Evolutionary conservation across 1,140 invertebrate genomes (phyloP).

Genomic region (Solen grandis): DNA sequence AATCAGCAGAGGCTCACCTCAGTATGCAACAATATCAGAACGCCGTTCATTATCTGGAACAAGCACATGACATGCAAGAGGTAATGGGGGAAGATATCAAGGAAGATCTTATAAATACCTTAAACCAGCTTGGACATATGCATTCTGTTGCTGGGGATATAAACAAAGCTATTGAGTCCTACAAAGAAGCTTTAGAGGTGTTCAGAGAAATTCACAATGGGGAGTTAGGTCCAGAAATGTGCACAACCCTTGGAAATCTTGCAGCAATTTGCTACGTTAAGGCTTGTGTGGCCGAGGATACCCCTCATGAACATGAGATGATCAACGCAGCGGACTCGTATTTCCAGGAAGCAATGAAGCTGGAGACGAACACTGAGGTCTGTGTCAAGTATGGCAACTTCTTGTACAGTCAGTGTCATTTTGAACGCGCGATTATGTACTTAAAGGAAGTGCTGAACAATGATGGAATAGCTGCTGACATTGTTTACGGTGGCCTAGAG

Average conservation of each 20-base stretch:
- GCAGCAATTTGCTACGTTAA: conserved; percentile 79
- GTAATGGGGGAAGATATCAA: conserved; percentile 78
- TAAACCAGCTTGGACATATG: conserved; percentile 77
- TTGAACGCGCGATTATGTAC: conserved; percentile 72
- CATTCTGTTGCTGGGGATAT: conserved; percentile 76
- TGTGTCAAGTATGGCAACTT: conserved; percentile 78
- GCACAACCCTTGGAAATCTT: conserved; percentile 74
- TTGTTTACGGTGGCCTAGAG: conserved; percentile 76
- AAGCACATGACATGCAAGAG: conserved; percentile 77
- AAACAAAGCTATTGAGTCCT: conserved; percentile 77
- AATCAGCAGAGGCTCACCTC: conserved; percentile 77
- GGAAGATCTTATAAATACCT: conserved; percentile 74
- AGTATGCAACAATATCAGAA: conserved; percentile 79
- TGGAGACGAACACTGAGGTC: conserved; percentile 72
- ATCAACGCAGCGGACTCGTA: conserved; percentile 72
- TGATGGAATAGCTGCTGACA: conserved; percentile 60
- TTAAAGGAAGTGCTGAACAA: conserved; percentile 70
- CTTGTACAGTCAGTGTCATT: conserved; percentile 76
- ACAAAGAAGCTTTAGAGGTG: conserved; percentile 75
- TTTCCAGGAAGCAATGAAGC: conserved; percentile 73
- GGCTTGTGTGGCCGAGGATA: conserved; percentile 75
- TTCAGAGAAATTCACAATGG: conserved; percentile 76
- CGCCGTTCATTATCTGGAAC: conserved; percentile 75
- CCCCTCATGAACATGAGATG: conserved; percentile 75
- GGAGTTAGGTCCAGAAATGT: conserved; percentile 75